Evolutionary conservation across 1,140 invertebrate genomes (phyloP), one percentile per base, ranked within the genome.

Genomic region (Ips nitidus): DNA sequence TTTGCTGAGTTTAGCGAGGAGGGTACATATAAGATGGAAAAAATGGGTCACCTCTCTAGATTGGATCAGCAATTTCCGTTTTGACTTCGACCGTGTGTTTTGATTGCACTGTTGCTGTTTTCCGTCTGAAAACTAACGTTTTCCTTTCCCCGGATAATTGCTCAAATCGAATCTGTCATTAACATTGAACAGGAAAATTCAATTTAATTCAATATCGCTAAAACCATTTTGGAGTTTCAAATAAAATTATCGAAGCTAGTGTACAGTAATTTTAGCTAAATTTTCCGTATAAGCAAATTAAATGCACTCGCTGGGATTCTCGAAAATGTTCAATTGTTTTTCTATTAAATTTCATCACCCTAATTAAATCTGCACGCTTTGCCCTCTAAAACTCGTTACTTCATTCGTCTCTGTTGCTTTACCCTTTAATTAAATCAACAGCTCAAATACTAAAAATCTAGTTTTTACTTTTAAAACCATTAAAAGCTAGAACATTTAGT

Each of bases 161-260:
- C 22, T 22, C 22, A 22, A 50, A 50, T 50, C 7, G 45, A 50
- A 56, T 56, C 53, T 56, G 38, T 39, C 38, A 22, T 56, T 56
- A 40, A 36, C 22, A 56, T 56, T 56, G 53, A 36, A 37, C 53
- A 56, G 53, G 53, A 56, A 56, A 56, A 56, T 37, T 39, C 53
- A 7, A 37, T 56, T 56, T 36, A 56, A 56, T 56, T 56, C 38
- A 7, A 56, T 56, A 56, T 56, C 6, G 38, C 22, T 36, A 38
- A 56, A 56, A 56, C 36, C 53, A 56, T 56, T 56, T 56, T 36
- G 53, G 22, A 40, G 22, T 56, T 56, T 56, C 38, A 56, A 22
- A 56, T 56, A 56, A 55, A 50, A 50, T 50, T 50, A 50, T 50
- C 45, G 22, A 22, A 22, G 45, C 3, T 50, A 22, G 6, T 3